Conservation (phyloP, 2,113 vertebrate genomes). For the Microcebus ravelobensis region DNA sequence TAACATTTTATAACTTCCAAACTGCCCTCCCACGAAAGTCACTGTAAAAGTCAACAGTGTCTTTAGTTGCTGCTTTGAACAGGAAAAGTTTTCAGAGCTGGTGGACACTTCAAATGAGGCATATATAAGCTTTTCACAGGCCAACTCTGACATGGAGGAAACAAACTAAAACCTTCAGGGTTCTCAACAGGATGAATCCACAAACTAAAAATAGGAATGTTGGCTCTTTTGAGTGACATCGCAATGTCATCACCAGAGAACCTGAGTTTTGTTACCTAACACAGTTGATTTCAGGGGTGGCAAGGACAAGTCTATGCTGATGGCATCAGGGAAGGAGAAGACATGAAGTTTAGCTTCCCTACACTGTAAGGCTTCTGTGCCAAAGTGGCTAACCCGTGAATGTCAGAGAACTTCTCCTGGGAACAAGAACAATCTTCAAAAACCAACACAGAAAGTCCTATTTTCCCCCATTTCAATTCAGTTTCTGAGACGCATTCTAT, state of each 20-base stretch:
- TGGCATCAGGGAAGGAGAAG: not conserved
- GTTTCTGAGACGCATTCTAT: not conserved
- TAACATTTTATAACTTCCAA: slow-evolving; percentile 39
- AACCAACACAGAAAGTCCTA: not conserved
- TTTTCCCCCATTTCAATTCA: not conserved
- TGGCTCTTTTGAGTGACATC: not conserved
- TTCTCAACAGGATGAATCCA: not conserved
- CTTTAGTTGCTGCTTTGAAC: not conserved
- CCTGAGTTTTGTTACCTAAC: not conserved
- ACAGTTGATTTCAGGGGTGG: not conserved
- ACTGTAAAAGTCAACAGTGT: not conserved
- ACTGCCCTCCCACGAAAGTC: not conserved
- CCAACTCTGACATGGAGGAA: not conserved
- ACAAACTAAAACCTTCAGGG: not conserved
- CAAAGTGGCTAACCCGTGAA: not conserved
- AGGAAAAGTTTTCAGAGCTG: not conserved
- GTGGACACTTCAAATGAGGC: not conserved
- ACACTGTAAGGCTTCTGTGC: not conserved
- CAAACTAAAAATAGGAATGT: not conserved
- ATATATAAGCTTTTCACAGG: not conserved
- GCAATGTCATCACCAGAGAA: not conserved
- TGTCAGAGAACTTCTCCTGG: not conserved
- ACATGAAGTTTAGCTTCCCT: not conserved
- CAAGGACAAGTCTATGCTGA: not conserved
- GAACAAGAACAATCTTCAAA: not conserved